Evolutionary conservation across 2,113 vertebrate genomes (phyloP).

Genomic region (Odocoileus hemionus): DNA sequence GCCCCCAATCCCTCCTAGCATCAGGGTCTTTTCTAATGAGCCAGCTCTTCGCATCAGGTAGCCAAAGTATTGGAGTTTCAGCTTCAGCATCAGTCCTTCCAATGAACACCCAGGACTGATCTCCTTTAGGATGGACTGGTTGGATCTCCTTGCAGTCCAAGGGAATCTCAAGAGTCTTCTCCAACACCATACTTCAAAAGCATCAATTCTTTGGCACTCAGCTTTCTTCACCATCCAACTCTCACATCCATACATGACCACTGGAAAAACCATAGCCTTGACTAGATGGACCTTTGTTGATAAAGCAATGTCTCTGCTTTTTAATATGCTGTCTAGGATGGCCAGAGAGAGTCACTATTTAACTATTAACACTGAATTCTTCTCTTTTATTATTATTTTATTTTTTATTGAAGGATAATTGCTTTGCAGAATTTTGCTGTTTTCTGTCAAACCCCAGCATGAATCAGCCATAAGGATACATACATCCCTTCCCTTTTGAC

Average conservation of each 20-base stretch:
- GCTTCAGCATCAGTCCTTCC: not conserved
- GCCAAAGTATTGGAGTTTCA: not conserved
- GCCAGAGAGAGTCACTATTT: not conserved
- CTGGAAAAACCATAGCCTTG: not conserved
- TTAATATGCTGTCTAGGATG: not conserved
- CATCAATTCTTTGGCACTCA: accelerated
- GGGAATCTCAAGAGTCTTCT: not conserved
- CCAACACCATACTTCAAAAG: not conserved
- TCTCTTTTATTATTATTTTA: not conserved
- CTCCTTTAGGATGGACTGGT: not conserved
- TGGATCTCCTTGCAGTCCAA: not conserved
- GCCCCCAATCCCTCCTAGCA: not conserved
- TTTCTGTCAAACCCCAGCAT: not conserved
- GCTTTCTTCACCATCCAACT: not conserved
- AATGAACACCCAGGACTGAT: not conserved
- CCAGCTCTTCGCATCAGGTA: accelerated
- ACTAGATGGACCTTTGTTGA: not conserved
- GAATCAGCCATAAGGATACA: not conserved
- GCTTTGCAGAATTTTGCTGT: not conserved
- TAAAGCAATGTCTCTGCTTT: not conserved
- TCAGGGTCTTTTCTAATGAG: not conserved
- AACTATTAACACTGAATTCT: not conserved
- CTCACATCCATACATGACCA: not conserved
- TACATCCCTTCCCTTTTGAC: not conserved
- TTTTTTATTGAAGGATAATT: not conserved